Base-by-base conservation (phyloP, 1,140 invertebrate species). In the Sinella curviseta region DNA sequence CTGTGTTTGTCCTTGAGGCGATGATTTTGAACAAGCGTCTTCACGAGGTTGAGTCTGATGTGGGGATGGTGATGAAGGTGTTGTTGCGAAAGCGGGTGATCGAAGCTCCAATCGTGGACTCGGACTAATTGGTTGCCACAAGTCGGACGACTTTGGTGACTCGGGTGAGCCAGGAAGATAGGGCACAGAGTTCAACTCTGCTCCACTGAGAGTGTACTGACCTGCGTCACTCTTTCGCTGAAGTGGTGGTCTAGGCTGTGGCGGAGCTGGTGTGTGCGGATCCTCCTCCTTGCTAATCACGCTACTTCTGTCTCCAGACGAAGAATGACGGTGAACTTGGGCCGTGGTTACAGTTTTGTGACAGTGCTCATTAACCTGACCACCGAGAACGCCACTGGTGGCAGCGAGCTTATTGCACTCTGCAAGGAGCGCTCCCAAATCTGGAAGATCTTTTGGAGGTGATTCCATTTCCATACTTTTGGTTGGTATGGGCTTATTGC, bases 401-500 rank as follows among this genome's bases (percentile, higher is more conserved):
- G 8, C 65, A 4, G 65, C 65, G 1, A 70, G 31, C 24, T 70
- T 70, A 33, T n/a, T 70, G n/a, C 65, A 70, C 31, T 70, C 65
- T 1, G 65, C 65, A 3, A 86, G 86, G 24, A 86, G 85, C 54
- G 87, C 87, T 36, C 85, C 87, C 26, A 86, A 67, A 78, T 86
- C 86, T 78, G 26, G 65, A 70, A 70, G 28, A 70, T 70, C 87
- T 86, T 3, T 85, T 84, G 75, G 65, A 74, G 87, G 87, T 73
- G 88, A 87, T 30, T 87, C 86, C 35, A 88, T 85, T 76, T 89
- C 88, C 24, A 90, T 88, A 77, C 90, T 89, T 55, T 83, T 78
- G 0, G 84, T 86, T 1, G 85, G 84, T 20, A 86, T 86, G 20
- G 92, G 92, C 84, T 93, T 94, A 73, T 91, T 92, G 0, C 94